A percentile compares a stretch with the other conserved stretches of the same genome.
These are phyloP conservation scores for Polydrusus cervinus DNA, from an alignment of 2,888 invertebrate species.

Conservation along the genomic window DNA sequence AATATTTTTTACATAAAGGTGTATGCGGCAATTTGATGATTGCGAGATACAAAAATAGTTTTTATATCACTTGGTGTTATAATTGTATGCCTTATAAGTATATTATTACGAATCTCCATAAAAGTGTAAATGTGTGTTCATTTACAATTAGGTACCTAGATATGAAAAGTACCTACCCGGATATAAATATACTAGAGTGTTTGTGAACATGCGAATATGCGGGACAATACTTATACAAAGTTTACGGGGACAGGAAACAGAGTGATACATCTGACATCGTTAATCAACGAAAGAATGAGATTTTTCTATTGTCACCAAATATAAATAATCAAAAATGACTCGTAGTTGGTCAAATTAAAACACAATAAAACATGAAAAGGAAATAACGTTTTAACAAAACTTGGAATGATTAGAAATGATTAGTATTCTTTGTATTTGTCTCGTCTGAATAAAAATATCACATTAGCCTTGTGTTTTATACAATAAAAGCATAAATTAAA, in stretches of 20 bases:
- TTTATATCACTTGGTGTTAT: too few species aligned
- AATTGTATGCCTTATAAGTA: too few species aligned
- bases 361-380: constrained; percentile 64
- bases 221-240: constrained; percentile 59
- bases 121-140: neutral
- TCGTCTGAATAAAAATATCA: constrained; percentile 33
- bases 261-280: constrained; percentile 54
- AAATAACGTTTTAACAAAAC: constrained; percentile 63
- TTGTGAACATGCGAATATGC: constrained; percentile 55
- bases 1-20: too few species aligned
- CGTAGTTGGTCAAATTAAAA: constrained; percentile 46
- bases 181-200: constrained; percentile 27
- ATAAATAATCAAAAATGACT: constrained; percentile 30
- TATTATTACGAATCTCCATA: too few species aligned
- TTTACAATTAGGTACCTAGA: neutral
- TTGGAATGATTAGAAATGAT: constrained; percentile 50
- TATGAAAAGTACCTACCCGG: constrained; percentile 43
- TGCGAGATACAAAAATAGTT: too few species aligned
- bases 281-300: constrained; percentile 51
- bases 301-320: constrained; percentile 49
- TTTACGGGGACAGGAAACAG: constrained; percentile 65
- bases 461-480: constrained; percentile 28
- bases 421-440: constrained; percentile 34
- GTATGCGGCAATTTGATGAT: too few species aligned
- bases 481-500: constrained; percentile 6